phyloP scores from a whole-genome alignment of 2,888 invertebrate genomes.

The Drosophila diplacantha region DNA sequence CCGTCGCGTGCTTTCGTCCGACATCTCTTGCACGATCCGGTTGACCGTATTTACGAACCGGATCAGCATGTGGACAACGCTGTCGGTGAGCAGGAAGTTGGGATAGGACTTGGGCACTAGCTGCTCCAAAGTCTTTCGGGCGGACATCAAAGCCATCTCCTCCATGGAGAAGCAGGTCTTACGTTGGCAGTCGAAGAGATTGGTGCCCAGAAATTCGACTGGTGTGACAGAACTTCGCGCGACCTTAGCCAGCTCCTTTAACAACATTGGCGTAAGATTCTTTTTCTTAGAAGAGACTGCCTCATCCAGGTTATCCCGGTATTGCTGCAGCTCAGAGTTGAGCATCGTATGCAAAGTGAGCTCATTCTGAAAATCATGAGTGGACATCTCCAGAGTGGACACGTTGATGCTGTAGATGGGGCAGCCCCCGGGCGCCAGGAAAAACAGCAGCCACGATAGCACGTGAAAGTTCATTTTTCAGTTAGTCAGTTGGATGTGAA shows the following conservation, averaged over 20 bases:
- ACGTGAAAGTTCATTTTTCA: conserved; percentile 64
- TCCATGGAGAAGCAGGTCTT: conserved; percentile 75
- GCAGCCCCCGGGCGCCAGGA: conserved; percentile 67
- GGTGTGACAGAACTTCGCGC: conserved; percentile 11
- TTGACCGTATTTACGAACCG: conserved; percentile 74
- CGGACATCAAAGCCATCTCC: conserved; percentile 72
- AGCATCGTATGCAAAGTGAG: conserved; percentile 66
- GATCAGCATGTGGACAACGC: conserved; percentile 66
- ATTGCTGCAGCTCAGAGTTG: conserved; percentile 59
- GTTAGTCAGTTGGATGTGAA: conserved; percentile 37
- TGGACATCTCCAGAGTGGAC: conserved; percentile 64
- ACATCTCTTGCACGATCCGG: conserved; percentile 64
- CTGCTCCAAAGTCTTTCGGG: conserved; percentile 75
- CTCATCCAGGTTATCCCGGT: conserved; percentile 44
- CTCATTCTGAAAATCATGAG: conserved; percentile 65
- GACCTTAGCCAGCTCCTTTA: background rate
- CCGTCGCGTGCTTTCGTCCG: conserved; percentile 46
- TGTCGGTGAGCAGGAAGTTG: conserved; percentile 62
- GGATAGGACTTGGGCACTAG: conserved; percentile 73
- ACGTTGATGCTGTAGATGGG: conserved; percentile 69
- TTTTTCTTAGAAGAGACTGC: background rate
- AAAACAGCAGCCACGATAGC: conserved; percentile 59
- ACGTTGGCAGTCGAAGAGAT: conserved; percentile 67
- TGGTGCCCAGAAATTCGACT: conserved; percentile 73
- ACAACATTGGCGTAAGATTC: background rate